Base-by-base conservation (phyloP, 2,888 invertebrate species). In the Idaea dimidiata region DNA sequence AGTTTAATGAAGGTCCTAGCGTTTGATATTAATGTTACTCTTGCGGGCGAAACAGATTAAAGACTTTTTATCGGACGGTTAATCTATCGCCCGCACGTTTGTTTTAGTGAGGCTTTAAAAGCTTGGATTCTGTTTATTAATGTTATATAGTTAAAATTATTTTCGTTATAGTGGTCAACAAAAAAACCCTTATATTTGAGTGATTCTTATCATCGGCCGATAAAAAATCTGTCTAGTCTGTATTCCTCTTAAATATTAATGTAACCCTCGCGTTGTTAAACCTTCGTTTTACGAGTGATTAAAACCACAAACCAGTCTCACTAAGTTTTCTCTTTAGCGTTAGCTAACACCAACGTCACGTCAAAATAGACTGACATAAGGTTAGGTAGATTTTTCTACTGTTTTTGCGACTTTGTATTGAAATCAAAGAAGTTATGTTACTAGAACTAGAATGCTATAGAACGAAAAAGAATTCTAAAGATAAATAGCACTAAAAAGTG, bases 281-380 rank as follows among this genome's bases (percentile, higher is more conserved):
- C 18, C 65, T 59, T 63, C 62, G 59, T 69, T 66, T 69, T 64
- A 65, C 68, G 64, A 67, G 67, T 71, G 71, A 71, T 71, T 71
- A 71, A 69, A 71, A 68, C 71, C 69, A 64, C 71, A 71, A 63
- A 68, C 63, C 43, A 43, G 43, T 43, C 43, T 10, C 10, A 43
- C 43, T 43, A 43, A 43, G 14, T 14, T 43, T 43, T 43, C 43
- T 43, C 14, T 43, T 43, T 8, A 43, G 14, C 10, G 43, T 7
- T 8, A 14, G 43, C n/a, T n/a, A n/a, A n/a, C 6, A 14, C 43
- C 43, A 43, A 14, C 43, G 43, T 43, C 43, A 43, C 14, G 43
- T 43, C 43, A 43, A 43, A 43, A 10, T 43, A 32, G 6, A 32
- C 10, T 32, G n/a, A n/a, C n/a, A n/a, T n/a, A n/a, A n/a, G n/a